phyloP scores from a whole-genome alignment of 1,140 invertebrate species.

The Chlorops oryzae region DNA sequence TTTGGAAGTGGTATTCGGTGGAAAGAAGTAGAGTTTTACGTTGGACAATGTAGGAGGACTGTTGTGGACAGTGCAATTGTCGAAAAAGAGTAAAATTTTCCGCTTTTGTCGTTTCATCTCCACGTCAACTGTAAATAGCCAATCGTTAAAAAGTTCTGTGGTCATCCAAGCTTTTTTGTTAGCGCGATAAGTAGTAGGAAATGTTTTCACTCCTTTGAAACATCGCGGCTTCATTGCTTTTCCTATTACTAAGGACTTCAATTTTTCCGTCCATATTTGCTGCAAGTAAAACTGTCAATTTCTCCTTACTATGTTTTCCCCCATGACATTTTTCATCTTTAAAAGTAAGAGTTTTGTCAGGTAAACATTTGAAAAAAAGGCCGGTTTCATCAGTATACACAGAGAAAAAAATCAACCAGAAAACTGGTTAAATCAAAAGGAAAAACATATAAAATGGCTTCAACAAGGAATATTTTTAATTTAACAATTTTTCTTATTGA shows the following conservation, averaged over 20 bases:
- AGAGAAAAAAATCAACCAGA: too few species aligned
- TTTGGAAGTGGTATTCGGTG: conserved; percentile 5
- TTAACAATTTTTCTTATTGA: too few species aligned
- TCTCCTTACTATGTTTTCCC: background rate
- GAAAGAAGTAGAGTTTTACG: conserved; percentile 2
- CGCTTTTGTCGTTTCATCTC: conserved; percentile 6
- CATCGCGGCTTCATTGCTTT: conserved; percentile 48
- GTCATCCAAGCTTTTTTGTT: conserved; percentile 51
- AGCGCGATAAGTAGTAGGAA: conserved; percentile 39
- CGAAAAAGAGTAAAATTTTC: conserved; percentile 7
- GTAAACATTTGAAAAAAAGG: background rate
- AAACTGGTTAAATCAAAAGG: too few species aligned
- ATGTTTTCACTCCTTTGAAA: conserved; percentile 44
- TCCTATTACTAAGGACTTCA: conserved; percentile 42
- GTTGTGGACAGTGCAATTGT: conserved; percentile 7
- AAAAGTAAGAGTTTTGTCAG: background rate
- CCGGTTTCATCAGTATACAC: too few species aligned
- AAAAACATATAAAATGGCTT: too few species aligned
- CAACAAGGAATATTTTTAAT: too few species aligned
- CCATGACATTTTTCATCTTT: background rate
- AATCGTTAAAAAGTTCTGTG: conserved; percentile 21
- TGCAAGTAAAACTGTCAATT: background rate
- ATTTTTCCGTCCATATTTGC: background rate
- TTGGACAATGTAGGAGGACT: conserved; percentile 4
- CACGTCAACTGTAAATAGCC: background rate